Conservation (phyloP, 1,140 invertebrate genomes). For the Solen grandis region DNA sequence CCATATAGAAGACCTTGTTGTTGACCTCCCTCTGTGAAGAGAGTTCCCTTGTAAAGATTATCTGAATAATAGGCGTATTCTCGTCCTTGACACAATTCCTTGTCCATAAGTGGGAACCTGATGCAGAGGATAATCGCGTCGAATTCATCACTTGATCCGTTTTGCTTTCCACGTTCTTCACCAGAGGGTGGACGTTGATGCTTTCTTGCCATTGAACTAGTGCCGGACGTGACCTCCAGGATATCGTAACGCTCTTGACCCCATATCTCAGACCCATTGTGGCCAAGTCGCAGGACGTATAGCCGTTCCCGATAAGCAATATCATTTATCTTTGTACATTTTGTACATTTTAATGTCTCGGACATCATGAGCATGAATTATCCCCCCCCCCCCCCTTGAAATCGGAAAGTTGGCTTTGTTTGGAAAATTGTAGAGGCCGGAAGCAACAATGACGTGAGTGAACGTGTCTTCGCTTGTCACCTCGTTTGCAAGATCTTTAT, state of each 20-base stretch:
- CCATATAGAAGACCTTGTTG: slow-evolving; percentile 16
- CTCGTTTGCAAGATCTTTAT: background rate
- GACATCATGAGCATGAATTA: slow-evolving; percentile 8
- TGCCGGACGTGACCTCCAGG: background rate
- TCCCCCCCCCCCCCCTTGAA: slow-evolving; percentile 3
- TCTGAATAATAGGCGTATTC: background rate
- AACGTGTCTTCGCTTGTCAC: slow-evolving; percentile 3
- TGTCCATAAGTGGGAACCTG: background rate
- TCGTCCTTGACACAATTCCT: background rate
- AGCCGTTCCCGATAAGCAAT: background rate
- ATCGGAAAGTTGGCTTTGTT: slow-evolving; percentile 5
- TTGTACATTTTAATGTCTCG: background rate
- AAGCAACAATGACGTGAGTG: slow-evolving; percentile 10
- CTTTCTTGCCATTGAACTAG: background rate
- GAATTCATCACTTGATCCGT: background rate
- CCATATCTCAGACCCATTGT: background rate
- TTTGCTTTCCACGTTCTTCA: background rate
- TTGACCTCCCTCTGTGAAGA: background rate
- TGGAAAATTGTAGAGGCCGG: slow-evolving; percentile 22
- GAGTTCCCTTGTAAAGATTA: slow-evolving; percentile 9
- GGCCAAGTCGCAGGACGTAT: background rate
- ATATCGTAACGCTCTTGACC: background rate
- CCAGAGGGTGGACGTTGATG: background rate
- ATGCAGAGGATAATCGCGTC: background rate
- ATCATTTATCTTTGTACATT: background rate